Percentiles rank a stretch among this genome's conserved stretches.
Evolutionary conservation across 1,140 invertebrate species (phyloP).

Genomic region (Zaprionus ornatus): DNA sequence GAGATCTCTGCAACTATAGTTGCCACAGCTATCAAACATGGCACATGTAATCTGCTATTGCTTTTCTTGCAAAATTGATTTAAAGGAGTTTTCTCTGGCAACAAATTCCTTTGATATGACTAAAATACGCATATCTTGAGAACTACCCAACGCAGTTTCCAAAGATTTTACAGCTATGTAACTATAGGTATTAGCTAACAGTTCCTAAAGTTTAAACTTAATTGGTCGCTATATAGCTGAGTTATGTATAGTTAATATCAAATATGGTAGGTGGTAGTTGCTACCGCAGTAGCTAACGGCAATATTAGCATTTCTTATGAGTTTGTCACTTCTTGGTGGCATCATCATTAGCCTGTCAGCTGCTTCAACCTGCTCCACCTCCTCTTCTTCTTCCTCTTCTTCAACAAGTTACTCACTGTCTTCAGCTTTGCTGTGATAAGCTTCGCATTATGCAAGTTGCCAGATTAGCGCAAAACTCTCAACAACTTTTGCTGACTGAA

Average conservation of each 20-base stretch:
- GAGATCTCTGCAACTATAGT: background rate
- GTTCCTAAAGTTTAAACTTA: background rate
- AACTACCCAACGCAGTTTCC: background rate
- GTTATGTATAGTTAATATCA: background rate
- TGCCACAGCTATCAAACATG: background rate
- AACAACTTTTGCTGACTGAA: constrained; percentile 11
- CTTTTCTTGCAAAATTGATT: background rate
- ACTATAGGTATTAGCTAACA: background rate
- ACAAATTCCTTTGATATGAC: background rate
- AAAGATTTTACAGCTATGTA: background rate
- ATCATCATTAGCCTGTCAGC: background rate
- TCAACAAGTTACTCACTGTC: background rate
- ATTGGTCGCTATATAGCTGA: background rate
- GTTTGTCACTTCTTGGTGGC: background rate
- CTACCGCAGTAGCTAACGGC: background rate
- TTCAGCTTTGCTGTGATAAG: constrained; percentile 5
- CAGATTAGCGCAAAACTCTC: constrained; percentile 22
- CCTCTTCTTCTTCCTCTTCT: background rate
- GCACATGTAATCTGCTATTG: background rate
- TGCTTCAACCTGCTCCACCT: background rate
- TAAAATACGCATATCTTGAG: background rate
- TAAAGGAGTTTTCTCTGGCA: accelerated
- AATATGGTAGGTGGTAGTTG: background rate
- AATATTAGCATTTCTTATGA: background rate
- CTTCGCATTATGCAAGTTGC: constrained; percentile 19